phyloP scores from a whole-genome alignment of 2,888 invertebrate genomes.

The Ophion ventricosus region DNA sequence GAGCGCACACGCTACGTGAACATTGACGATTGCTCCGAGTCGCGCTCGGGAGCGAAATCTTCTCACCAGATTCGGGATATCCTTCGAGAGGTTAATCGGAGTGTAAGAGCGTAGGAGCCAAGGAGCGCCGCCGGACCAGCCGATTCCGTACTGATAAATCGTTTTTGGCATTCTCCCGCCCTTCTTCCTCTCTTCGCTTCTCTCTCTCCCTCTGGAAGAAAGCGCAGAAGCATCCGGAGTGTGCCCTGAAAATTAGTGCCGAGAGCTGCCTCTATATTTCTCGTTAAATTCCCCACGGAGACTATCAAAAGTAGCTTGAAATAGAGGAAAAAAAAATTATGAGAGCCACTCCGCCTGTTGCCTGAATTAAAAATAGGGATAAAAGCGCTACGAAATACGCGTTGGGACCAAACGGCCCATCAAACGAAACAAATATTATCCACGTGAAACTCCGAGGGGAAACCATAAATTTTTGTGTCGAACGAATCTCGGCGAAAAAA shows the following conservation, averaged over 20 bases:
- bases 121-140: background rate
- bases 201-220: background rate
- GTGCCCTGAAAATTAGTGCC: constrained; percentile 44
- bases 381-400: constrained; percentile 21
- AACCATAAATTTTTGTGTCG: too few relatives aligned
- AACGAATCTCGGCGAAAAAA: background rate
- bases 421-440: constrained; percentile 48
- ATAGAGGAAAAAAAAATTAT: constrained; percentile 6
- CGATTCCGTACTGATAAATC: constrained; percentile 66
- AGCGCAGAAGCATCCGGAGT: constrained; percentile 21
- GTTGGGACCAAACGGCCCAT: constrained; percentile 38
- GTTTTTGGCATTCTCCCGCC: constrained; percentile 51
- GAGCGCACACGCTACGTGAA: constrained; percentile 28
- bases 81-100: too few relatives aligned
- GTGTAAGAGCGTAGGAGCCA: too few relatives aligned
- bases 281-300: constrained; percentile 47
- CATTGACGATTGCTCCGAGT: constrained; percentile 30
- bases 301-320: constrained; percentile 22
- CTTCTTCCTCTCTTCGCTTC: constrained; percentile 18
- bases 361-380: constrained; percentile 37
- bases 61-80: too few relatives aligned
- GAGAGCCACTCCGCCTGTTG: constrained; percentile 16
- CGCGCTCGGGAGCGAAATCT: constrained; percentile 52
- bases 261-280: constrained; percentile 18
- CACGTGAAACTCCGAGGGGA: too few relatives aligned